These are phyloP conservation scores for Archips crataeganus DNA, from an alignment of 2,888 invertebrate species.

Conservation along the genomic window DNA sequence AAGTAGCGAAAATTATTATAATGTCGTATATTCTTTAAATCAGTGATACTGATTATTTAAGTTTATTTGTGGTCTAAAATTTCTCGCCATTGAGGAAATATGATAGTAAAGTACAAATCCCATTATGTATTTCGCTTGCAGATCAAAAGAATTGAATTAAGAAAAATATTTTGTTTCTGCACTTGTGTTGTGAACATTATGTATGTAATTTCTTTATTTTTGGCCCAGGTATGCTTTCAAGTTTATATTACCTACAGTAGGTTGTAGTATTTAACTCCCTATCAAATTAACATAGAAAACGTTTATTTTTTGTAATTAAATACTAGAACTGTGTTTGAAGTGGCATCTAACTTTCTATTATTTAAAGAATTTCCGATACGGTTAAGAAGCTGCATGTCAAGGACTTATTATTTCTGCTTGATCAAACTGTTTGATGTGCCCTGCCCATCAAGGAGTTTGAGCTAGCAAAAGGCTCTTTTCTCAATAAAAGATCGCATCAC, in stretches of 20 bases:
- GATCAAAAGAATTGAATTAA: conserved; percentile 55
- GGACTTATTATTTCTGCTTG: too few species aligned
- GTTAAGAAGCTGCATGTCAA: too few species aligned
- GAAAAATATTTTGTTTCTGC: conserved; percentile 45
- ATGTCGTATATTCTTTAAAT: too few species aligned
- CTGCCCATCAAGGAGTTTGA: too few species aligned
- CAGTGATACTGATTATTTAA: too few species aligned
- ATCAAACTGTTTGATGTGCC: too few species aligned
- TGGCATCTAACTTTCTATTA: conserved; percentile 1
- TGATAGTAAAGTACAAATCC: conserved; percentile 22
- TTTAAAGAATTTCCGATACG: too few species aligned
- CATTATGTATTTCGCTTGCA: conserved; percentile 51
- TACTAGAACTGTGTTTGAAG: not conserved
- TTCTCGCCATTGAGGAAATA: not conserved
- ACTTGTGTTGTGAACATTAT: conserved; percentile 44
- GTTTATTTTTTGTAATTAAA: conserved; percentile 27
- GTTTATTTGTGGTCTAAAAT: too few species aligned
- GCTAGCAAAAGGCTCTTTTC: too few species aligned
- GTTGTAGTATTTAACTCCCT: conserved; percentile 16
- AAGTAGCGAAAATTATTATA: not conserved
- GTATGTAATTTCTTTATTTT: conserved; percentile 52
- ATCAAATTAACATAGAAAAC: conserved; percentile 14
- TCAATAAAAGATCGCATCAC: too few species aligned
- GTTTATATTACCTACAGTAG: conserved; percentile 28
- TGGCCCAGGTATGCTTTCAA: conserved; percentile 52